Conservation (phyloP, 2,113 vertebrate genomes). For the Rhinolophus sinicus region DNA sequence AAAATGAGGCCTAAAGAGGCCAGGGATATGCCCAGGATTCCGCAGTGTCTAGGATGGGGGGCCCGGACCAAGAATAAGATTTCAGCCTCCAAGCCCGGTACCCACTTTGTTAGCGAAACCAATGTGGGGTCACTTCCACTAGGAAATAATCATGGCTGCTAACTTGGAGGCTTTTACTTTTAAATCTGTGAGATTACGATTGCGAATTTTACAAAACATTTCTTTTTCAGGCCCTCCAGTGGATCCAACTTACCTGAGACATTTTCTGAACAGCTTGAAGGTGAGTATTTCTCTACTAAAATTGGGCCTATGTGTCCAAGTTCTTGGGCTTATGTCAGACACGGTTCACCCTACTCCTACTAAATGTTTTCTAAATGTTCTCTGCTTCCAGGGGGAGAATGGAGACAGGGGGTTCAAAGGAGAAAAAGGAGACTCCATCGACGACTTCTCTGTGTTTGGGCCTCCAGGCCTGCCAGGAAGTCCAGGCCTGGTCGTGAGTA, state of each 20-base stretch:
- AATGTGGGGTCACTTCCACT: accelerated
- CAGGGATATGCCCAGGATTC: neutral
- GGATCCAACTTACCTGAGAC: conserved; percentile 84
- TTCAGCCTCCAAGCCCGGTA: neutral
- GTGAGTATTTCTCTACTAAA: conserved; percentile 75
- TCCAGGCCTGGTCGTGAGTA: conserved; percentile 90
- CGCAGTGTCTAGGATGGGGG: neutral
- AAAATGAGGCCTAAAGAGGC: neutral
- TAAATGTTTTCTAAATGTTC: conserved; percentile 46
- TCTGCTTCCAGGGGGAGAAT: conserved; percentile 86
- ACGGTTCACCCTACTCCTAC: neutral
- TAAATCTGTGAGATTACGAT: conserved; percentile 61
- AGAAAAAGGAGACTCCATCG: conserved; percentile 89
- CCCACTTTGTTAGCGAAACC: neutral
- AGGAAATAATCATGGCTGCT: neutral
- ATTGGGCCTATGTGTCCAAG: neutral
- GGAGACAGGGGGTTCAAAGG: conserved; percentile 89
- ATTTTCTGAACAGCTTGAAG: conserved; percentile 85
- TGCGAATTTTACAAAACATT: conserved; percentile 52
- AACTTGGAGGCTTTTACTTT: neutral
- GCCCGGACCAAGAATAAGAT: neutral
- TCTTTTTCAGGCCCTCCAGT: conserved; percentile 84
- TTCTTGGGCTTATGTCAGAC: neutral
- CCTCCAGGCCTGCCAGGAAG: conserved; percentile 89
- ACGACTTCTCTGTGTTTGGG: conserved; percentile 83